Conservation (phyloP, 2,888 invertebrate species). For the Ellobium chinense region DNA sequence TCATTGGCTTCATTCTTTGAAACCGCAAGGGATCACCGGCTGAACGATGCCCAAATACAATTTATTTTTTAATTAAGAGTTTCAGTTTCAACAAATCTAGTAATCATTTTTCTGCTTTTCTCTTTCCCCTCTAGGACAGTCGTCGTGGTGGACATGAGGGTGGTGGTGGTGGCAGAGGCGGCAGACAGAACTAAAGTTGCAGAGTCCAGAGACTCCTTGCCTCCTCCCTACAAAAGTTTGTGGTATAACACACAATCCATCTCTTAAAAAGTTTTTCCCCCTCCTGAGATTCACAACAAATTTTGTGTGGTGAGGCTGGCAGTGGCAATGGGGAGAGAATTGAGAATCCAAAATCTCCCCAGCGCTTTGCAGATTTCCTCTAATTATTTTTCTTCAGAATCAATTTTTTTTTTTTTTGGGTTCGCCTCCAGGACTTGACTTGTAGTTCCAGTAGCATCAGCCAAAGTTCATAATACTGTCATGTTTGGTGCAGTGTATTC, state of each 20-base stretch:
- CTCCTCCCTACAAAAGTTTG: not conserved
- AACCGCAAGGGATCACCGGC: too few relatives aligned
- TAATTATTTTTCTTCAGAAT: not conserved
- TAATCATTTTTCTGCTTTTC: too few relatives aligned
- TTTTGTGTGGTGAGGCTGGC: not conserved
- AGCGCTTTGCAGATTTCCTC: not conserved
- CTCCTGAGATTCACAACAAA: not conserved
- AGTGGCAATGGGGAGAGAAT: not conserved
- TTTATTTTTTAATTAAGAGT: too few relatives aligned
- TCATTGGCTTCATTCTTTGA: too few relatives aligned
- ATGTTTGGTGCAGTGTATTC: not conserved
- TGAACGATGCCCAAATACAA: too few relatives aligned
- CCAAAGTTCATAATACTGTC: not conserved
- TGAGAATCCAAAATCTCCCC: not conserved
- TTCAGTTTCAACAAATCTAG: too few relatives aligned
- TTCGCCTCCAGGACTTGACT: not conserved
- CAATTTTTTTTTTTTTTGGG: not conserved
- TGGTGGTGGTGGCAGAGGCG: slow-evolving; percentile 1
- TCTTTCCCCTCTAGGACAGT: slow-evolving; percentile 29
- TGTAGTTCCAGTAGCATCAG: not conserved
- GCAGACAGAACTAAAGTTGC: slow-evolving; percentile 23
- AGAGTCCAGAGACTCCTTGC: slow-evolving; percentile 4
- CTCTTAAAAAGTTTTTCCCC: not conserved
- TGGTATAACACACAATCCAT: not conserved
- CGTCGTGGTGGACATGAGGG: slow-evolving; percentile 39